Evolutionary conservation across 2,797 vertebrate species (phyloP).

Genomic region (Oryzias dopingdopingensis): DNA sequence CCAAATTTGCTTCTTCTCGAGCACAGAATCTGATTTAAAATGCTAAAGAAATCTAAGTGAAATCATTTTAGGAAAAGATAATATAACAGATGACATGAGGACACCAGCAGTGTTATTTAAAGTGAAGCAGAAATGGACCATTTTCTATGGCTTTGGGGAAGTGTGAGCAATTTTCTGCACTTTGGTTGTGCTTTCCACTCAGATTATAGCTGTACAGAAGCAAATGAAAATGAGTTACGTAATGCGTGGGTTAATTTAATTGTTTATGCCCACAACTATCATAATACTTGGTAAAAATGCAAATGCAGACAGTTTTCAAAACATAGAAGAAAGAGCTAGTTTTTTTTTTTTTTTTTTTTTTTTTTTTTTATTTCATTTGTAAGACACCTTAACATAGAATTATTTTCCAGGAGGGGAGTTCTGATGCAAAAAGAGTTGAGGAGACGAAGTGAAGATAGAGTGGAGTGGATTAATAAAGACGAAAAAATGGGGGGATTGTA

Average conservation of each 20-base stretch:
- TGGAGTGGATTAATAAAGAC: constrained; percentile 27
- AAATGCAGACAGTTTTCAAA: not conserved
- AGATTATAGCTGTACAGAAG: constrained; percentile 16
- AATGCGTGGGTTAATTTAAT: constrained; percentile 12
- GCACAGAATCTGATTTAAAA: not conserved
- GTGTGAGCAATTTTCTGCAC: constrained; percentile 45
- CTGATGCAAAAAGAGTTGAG: constrained; percentile 9
- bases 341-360: constrained; percentile 9
- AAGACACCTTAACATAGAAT: constrained; percentile 27
- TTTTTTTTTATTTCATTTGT: constrained; percentile 29
- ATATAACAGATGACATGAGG: constrained; percentile 23
- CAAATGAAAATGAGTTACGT: constrained; percentile 13
- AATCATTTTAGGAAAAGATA: constrained; percentile 19
- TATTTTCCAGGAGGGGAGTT: constrained; percentile 12
- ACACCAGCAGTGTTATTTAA: constrained; percentile 15
- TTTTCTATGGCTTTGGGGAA: constrained; percentile 38
- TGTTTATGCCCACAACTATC: constrained; percentile 14
- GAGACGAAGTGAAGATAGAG: constrained; percentile 35
- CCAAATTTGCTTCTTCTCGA: no score
- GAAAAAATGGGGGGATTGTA: constrained; percentile 5
- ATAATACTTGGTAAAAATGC: constrained; percentile 18
- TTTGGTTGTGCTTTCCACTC: constrained; percentile 38
- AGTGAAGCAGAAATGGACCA: constrained; percentile 17
- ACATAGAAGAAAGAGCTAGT: not conserved
- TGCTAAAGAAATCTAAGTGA: not conserved